Evolutionary conservation across 2,113 vertebrate genomes (phyloP).

Genomic region (Neolamprologus kungweensis): DNA sequence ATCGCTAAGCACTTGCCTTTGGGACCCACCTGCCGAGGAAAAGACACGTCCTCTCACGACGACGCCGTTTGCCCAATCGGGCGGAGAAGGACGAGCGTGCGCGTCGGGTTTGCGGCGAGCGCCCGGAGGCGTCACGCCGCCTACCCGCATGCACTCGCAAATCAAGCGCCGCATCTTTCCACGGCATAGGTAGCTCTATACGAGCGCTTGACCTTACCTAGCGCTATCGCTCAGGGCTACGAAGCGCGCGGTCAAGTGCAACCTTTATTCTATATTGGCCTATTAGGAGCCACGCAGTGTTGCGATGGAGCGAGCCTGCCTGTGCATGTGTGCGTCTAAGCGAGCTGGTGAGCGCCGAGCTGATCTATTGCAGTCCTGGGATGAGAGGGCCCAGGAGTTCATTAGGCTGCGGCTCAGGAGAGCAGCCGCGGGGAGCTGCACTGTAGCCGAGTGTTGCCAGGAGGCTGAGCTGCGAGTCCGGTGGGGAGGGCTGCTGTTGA

Average conservation of each 20-base stretch:
- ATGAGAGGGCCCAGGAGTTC: conserved; percentile 63
- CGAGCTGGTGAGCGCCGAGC: conserved; percentile 22
- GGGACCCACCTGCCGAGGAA: conserved; percentile 65
- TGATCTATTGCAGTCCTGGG: conserved; percentile 46
- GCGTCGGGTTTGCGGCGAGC: conserved; percentile 57
- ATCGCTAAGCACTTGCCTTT: conserved; percentile 71
- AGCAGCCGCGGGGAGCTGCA: conserved; percentile 59
- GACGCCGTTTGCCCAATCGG: conserved; percentile 56
- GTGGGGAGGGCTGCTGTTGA: conserved; percentile 64
- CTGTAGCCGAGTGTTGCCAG: conserved; percentile 63
- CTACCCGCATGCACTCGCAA: conserved; percentile 47
- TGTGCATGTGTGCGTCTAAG: conserved; percentile 32
- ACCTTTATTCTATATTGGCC: conserved; percentile 59
- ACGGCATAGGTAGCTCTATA: conserved; percentile 6
- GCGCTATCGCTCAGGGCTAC: conserved; percentile 40
- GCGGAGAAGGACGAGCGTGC: conserved; percentile 44
- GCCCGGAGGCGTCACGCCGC: conserved; percentile 52
- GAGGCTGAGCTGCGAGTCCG: conserved; percentile 58
- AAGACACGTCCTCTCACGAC: conserved; percentile 64
- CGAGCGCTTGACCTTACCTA: conserved; percentile 37
- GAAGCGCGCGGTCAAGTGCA: conserved; percentile 34
- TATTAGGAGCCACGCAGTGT: conserved; percentile 57
- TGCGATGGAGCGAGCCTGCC: conserved; percentile 23
- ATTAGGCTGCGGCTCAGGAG: conserved; percentile 67
- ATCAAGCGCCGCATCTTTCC: conserved; percentile 31